Conservation (phyloP, 92 coral and sea anemone genomes). For the Epizoanthus illoricatus region DNA sequence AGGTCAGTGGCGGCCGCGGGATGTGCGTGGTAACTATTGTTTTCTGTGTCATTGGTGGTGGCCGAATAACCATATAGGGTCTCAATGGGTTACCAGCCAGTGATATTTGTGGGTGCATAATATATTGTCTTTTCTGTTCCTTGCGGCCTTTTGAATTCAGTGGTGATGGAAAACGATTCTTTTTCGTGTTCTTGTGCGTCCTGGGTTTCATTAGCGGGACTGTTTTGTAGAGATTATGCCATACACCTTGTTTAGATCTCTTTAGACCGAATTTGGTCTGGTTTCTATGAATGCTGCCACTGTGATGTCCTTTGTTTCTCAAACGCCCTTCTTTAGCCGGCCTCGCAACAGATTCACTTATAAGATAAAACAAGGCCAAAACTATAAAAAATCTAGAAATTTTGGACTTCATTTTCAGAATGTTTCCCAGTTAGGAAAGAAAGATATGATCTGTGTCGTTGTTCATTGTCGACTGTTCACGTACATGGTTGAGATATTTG, state of each 20-base stretch:
- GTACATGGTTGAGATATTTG: constrained; percentile 43
- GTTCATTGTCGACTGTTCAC: constrained; percentile 22
- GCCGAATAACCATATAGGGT: constrained; percentile 95
- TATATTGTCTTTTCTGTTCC: constrained; percentile 90
- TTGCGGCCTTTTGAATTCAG: constrained; percentile 52
- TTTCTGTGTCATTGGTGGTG: constrained; percentile 93
- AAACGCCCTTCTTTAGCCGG: constrained; percentile 37
- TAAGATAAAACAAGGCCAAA: constrained; percentile 38
- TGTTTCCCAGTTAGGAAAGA: constrained; percentile 12
- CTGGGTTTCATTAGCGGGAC: constrained; percentile 52
- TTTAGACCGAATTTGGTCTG: constrained; percentile 43
- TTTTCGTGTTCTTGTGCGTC: constrained; percentile 22
- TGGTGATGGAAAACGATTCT: constrained; percentile 36
- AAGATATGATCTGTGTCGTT: constrained; percentile 18
- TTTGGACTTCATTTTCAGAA: constrained; percentile 50
- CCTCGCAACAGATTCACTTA: constrained; percentile 43
- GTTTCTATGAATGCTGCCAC: not conserved
- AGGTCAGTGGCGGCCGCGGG: constrained; percentile 88
- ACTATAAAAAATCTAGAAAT: constrained; percentile 36
- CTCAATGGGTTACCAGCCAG: constrained; percentile 45
- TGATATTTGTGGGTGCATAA: constrained; percentile 68
- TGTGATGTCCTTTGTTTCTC: not conserved
- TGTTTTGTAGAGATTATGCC: constrained; percentile 43
- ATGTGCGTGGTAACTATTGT: constrained; percentile 97
- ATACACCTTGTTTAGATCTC: constrained; percentile 42